Evolutionary conservation across 2,797 vertebrate species (phyloP), one percentile per base, ranked within the genome.

Genomic region (Vireo griseus): DNA sequence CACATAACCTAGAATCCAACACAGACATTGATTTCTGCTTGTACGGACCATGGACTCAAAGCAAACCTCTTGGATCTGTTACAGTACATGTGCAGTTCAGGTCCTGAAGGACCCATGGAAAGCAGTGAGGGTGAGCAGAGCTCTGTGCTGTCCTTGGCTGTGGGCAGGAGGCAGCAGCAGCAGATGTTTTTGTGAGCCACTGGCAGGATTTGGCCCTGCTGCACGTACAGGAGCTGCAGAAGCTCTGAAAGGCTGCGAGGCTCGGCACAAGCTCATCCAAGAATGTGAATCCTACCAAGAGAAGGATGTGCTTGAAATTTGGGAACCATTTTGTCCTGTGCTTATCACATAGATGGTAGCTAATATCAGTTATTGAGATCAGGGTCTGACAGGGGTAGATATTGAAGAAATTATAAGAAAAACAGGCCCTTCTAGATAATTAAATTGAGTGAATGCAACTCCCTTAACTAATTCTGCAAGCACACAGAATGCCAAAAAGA

Each of bases 231-330:
- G 33, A 78, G 37, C 33, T 81, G 69, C 66, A 93, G 62, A 16
- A 78, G 26, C 55, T 88, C 22, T 10, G 25, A 82, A 52, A 0
- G 2, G 4, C 62, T 55, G 33, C 0, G 1, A 50, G 17, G n/a
- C 42, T 71, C 17, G 24, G 11, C 33, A 76, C 0, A 5, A 79
- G 19, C 12, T 45, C 15, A 16, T 52, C 22, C 0, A 0, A 87
- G 45, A 78, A 39, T 11, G 14, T 22, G 16, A 65, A 45, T 9
- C 13, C 22, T 44, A 62, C 37, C 61, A 74, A 55, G 58, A 52
- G 5, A 6, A 91, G 11, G 2, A 3, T 58, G 22, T 44, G 45
- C 39, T 65, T 39, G 48, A 75, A 68, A 61, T 63, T 3, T 15
- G 4, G 17, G 35, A 80, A n/a, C 4, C 19, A 90, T 88, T 84